These are phyloP conservation scores for Pampusana beccarii DNA, from an alignment of 2,113 vertebrate species.

Conservation along the genomic window DNA sequence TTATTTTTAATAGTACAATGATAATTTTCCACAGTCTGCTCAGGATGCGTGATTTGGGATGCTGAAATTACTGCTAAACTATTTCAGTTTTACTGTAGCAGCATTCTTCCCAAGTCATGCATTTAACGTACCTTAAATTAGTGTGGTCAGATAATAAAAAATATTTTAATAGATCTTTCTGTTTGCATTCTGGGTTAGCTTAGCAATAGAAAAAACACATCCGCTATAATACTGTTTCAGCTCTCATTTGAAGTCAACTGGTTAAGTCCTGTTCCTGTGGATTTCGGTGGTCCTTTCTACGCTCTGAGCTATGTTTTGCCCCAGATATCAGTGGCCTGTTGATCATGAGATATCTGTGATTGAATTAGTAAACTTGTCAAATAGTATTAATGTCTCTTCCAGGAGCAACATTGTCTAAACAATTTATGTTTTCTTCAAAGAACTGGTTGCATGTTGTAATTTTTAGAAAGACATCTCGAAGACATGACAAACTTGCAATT, in stretches of 20 bases:
- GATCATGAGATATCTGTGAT: background rate
- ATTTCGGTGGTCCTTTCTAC: background rate
- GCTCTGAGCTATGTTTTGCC: background rate
- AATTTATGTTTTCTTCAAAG: background rate
- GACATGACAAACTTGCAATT: background rate
- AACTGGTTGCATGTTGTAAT: background rate
- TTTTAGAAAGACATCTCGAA: background rate
- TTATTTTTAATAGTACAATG: conserved; percentile 35
- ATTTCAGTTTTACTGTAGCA: conserved; percentile 8
- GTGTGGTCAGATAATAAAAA: background rate
- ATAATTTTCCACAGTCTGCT: conserved; percentile 14
- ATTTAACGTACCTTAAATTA: background rate
- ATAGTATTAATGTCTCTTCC: background rate
- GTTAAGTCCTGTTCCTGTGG: background rate
- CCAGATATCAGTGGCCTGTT: background rate
- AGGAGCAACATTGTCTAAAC: background rate
- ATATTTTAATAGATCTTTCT: background rate
- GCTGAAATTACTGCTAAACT: conserved; percentile 7
- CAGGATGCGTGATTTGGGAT: background rate
- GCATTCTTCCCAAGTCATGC: background rate
- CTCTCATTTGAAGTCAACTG: background rate
- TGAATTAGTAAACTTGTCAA: background rate
- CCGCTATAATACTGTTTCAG: background rate
- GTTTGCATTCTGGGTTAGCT: background rate
- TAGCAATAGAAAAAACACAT: background rate